Base-by-base conservation (phyloP, 2,888 invertebrate species). In the Adela reaumurella region DNA sequence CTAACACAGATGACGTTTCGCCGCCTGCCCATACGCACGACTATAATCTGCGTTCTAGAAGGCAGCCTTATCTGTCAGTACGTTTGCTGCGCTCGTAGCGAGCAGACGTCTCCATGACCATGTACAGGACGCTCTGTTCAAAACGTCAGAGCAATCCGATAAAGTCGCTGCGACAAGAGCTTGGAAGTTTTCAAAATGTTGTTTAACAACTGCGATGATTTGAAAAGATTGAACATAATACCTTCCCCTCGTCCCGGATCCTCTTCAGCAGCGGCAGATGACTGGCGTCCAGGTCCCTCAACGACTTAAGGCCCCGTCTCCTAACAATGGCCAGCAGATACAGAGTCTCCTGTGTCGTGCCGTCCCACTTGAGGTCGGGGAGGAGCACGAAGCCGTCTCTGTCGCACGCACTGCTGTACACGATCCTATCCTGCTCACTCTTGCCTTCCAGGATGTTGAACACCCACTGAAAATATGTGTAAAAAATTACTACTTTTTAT, bases 291-390 rank as follows among this genome's bases (percentile, higher is more conserved):
- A 99, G 81, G 65, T 97, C 95, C 57, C 99, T 80, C 29, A 99
- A 60, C 0, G 94, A 94, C 65, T 87, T 89, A 5, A 99, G 82
- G 46, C 83, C 86, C 55, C 81, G 84, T 54, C 84, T 81, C 56
- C 88, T 83, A 1, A 88, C 82, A 50, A 99, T 86, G 0, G 92
- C 97, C 49, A 95, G 71, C 6, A 94, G 70, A 65, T 98, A 95
- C 14, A 99, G 70, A 0, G 89, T 89, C 60, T 92, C 90, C 17
- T 86, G 46, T 16, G 68, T 70, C 44, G 83, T 68, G 14, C 93
- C 92, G 70, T 97, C 92, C 98, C 99, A 99, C 70, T 99, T 99
- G 50, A 97, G 78, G 71, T 99, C 99, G 0, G 95, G 96, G 1
- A 96, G 62, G 14, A 99, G 69, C 14, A 98, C 78, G 65, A 97